Conservation (phyloP, 2,888 invertebrate genomes). For the Chrysomela aeneicollis region DNA sequence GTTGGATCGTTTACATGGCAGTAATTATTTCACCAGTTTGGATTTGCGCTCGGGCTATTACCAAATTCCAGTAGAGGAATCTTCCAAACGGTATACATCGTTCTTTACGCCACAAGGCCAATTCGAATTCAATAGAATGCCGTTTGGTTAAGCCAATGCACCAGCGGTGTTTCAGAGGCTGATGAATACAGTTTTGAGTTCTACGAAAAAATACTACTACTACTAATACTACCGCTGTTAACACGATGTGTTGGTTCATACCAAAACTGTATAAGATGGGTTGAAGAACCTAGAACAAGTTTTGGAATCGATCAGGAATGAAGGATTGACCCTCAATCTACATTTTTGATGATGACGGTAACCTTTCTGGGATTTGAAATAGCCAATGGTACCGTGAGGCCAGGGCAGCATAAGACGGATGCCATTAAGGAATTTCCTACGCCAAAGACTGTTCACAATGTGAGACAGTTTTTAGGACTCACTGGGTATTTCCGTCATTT, state of each 20-base stretch:
- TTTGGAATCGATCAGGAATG: constrained; percentile 21
- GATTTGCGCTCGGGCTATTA: constrained; percentile 49
- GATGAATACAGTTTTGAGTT: constrained; percentile 19
- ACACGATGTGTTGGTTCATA: constrained; percentile 31
- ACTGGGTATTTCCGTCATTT: constrained; percentile 30
- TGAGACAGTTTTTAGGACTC: constrained; percentile 23
- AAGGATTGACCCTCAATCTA: constrained; percentile 33
- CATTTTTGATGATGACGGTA: constrained; percentile 26
- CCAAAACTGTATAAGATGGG: constrained; percentile 23
- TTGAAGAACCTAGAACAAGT: constrained; percentile 23
- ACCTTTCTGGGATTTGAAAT: constrained; percentile 33
- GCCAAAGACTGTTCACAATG: constrained; percentile 27
- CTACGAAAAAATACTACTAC: too few relatives aligned
- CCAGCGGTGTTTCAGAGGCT: constrained; percentile 51
- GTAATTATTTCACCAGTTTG: constrained; percentile 46
- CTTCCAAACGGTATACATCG: constrained; percentile 49
- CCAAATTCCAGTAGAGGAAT: constrained; percentile 47
- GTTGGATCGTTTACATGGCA: constrained; percentile 42
- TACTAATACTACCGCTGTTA: constrained; percentile 15
- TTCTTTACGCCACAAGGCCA: constrained; percentile 51
- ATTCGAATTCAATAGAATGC: constrained; percentile 45
- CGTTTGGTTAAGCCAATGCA: constrained; percentile 42
- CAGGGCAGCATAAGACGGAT: constrained; percentile 22
- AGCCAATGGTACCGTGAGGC: constrained; percentile 16
- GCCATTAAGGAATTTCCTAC: constrained; percentile 22